Evolutionary conservation across 2,888 invertebrate species (phyloP).

Genomic region (Phymatocera aterrima): DNA sequence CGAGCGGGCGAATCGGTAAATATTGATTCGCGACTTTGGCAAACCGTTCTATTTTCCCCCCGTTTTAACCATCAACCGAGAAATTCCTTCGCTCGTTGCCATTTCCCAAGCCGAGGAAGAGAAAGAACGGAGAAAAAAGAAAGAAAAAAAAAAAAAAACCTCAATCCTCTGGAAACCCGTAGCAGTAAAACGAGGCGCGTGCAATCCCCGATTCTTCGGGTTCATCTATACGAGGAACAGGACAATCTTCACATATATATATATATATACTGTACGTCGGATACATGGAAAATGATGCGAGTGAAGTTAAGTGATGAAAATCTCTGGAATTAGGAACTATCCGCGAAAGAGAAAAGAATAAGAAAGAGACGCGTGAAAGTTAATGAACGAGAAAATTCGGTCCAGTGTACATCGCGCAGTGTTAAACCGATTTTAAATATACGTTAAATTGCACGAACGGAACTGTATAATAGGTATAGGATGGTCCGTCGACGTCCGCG

Average conservation of each 20-base stretch:
- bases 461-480: too few relatives aligned
- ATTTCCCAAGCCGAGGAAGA: background rate
- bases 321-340: background rate
- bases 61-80: background rate
- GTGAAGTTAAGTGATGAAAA: background rate
- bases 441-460: constrained; percentile 7
- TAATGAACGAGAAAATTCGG: constrained; percentile 16
- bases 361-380: background rate
- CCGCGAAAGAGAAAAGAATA: background rate
- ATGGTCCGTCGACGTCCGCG: too few relatives aligned
- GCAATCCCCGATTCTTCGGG: background rate
- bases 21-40: constrained; percentile 40
- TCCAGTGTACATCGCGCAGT: background rate
- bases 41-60: constrained; percentile 38
- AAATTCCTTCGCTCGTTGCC: constrained; percentile 8
- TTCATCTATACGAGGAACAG: background rate
- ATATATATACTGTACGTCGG: too few relatives aligned
- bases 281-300: too few relatives aligned
- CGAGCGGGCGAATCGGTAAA: constrained; percentile 43
- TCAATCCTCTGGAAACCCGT: background rate
- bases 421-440: constrained; percentile 22
- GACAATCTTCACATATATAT: background rate
- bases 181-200: background rate
- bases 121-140: background rate
- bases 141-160: background rate